Base-by-base conservation (phyloP, 1,140 invertebrate species). In the Drosophila eugracilis region DNA sequence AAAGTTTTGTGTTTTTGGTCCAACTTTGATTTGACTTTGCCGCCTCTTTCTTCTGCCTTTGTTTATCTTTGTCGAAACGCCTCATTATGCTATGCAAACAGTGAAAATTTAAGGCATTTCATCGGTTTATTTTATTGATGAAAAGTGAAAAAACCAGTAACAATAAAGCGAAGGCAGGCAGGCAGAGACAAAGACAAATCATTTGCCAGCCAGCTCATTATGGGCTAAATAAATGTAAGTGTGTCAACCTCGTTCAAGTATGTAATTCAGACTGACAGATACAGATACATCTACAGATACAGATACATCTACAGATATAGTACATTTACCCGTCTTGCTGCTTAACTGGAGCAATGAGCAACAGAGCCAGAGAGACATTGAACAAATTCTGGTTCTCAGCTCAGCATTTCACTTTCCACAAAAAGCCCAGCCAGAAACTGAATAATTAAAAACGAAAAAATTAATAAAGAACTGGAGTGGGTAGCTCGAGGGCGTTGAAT, bases 371-470 rank as follows among this genome's bases (percentile, higher is more conserved):
- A 63, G 49, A 63, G 53, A 57, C 72, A 83, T 62, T 47, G 59
- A 66, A 79, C 41, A 44, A 76, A 86, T 60, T 77, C 67, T 73
- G 67, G 81, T 70, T 85, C 73, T 77, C 45, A 72, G 47, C 73
- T 77, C 45, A 72, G 47, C 60, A 73, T 85, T 85, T 85, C 81
- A 85, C 81, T 85, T 85, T 85, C 66, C 63, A 65, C 15, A 48
- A 49, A 36, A 24, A 37, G 19, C 7, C 24, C 1, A 48, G 32
- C 5, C 26, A 47, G 41, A 59, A 36, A 67, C 30, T 32, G 28
- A 45, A 52, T 41, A 59, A 39, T 59, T 49, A 57, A 44, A 58
- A 41, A 45, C 54, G 54, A 54, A 52, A 53, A 63, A 62, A 47
- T 59, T 37, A 42, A 60, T 72, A 45, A 69, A 71, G 54, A 44